A percentile compares a stretch with the other conserved stretches of the same genome.
Evolutionary conservation across 92 coral and sea anemone species (phyloP).

Genomic region (Nematostella vectensis): DNA sequence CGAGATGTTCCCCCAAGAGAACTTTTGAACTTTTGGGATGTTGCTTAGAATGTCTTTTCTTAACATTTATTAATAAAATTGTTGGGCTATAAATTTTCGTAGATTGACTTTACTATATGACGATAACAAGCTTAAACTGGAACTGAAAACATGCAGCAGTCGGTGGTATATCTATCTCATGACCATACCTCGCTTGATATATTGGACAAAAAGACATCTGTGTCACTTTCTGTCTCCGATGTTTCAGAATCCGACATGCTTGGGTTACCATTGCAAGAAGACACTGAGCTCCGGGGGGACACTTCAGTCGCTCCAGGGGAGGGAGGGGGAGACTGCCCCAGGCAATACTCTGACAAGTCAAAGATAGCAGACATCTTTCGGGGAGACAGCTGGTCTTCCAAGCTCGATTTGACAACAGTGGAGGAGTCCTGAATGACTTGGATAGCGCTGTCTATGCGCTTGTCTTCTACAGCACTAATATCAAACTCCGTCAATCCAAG

Average conservation of each 20-base stretch:
- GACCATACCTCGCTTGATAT: slow-evolving; percentile 24
- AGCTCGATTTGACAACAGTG: slow-evolving; percentile 52
- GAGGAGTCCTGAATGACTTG: slow-evolving; percentile 54
- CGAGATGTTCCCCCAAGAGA: too few relatives aligned
- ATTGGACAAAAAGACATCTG: slow-evolving; percentile 58
- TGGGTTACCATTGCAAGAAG: neutral
- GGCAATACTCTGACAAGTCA: slow-evolving; percentile 57
- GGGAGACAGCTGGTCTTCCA: slow-evolving; percentile 53
- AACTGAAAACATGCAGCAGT: too few relatives aligned
- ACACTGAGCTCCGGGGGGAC: slow-evolving; percentile 27
- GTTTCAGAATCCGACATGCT: slow-evolving; percentile 45
- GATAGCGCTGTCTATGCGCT: slow-evolving; percentile 53
- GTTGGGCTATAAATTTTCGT: too few relatives aligned
- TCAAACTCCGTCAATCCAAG: slow-evolving; percentile 86
- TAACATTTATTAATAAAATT: too few relatives aligned
- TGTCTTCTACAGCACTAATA: slow-evolving; percentile 64
- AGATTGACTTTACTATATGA: too few relatives aligned
- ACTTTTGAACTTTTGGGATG: too few relatives aligned
- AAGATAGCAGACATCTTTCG: slow-evolving; percentile 69
- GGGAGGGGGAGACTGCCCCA: slow-evolving; percentile 70
- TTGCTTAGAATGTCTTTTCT: too few relatives aligned
- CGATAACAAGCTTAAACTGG: too few relatives aligned
- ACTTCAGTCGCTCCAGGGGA: slow-evolving; percentile 38
- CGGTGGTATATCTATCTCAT: too few relatives aligned
- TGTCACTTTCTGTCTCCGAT: slow-evolving; percentile 76